Conservation (phyloP, 2,888 invertebrate species). For the Caenorhabditis sp. region DNA sequence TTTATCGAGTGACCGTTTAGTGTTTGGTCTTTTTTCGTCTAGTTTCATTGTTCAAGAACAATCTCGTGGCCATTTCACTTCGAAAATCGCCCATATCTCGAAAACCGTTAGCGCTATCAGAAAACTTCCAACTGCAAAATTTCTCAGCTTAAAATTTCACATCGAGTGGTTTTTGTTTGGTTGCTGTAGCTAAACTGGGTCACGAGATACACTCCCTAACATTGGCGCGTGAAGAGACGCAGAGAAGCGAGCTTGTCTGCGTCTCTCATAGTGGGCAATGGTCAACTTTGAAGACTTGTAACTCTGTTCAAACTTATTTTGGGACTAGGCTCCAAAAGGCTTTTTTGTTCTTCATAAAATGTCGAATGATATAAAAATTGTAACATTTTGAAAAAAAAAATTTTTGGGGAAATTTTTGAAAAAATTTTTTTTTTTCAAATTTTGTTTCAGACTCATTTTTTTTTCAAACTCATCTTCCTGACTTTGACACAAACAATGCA, state of each 20-base stretch:
- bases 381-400: no score
- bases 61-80: not conserved
- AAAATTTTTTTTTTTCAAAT: no score
- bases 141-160: not conserved
- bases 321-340: no score
- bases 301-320: not conserved
- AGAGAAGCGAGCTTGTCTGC: not conserved
- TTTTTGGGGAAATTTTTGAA: no score
- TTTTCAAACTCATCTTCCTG: not conserved
- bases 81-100: not conserved
- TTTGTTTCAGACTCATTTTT: no score
- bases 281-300: not conserved
- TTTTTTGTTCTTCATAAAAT: not conserved
- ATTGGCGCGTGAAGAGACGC: not conserved
- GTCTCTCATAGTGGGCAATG: not conserved
- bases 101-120: not conserved
- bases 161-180: not conserved
- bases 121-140: no score
- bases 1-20: not conserved
- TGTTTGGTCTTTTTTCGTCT: constrained; percentile 2
- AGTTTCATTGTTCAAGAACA: no score
- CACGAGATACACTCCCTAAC: not conserved
- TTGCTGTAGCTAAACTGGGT: not conserved
- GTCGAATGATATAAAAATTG: no score
- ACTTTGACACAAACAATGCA: not conserved